Conservation (phyloP, 2,113 vertebrate genomes). For the Semnopithecus entellus region DNA sequence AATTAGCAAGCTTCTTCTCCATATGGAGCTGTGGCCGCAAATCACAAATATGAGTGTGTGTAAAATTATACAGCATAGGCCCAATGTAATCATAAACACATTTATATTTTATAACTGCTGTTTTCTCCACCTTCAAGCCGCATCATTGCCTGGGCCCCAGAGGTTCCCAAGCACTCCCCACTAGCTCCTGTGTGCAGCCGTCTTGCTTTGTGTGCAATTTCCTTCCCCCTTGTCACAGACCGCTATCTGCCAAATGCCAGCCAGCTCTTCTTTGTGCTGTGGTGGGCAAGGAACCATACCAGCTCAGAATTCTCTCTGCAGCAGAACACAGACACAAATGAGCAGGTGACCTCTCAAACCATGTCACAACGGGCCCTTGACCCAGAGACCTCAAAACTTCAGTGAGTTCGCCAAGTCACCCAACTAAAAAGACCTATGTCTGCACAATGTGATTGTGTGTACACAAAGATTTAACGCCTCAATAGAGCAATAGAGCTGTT, state of each 20-base stretch:
- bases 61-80: slow-evolving; percentile 76
- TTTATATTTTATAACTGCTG: slow-evolving; percentile 77
- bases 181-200: background rate
- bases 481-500: slow-evolving; percentile 73
- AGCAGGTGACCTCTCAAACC: slow-evolving; percentile 83
- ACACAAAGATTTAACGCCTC: slow-evolving; percentile 75
- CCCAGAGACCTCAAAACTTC: slow-evolving; percentile 77
- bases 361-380: slow-evolving; percentile 78
- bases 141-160: slow-evolving; percentile 64
- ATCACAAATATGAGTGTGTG: slow-evolving; percentile 70
- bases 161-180: slow-evolving; percentile 55
- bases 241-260: slow-evolving; percentile 76
- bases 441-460: slow-evolving; percentile 72
- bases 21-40: slow-evolving; percentile 20
- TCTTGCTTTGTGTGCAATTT: slow-evolving; percentile 62
- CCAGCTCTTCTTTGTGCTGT: slow-evolving; percentile 68
- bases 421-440: slow-evolving; percentile 58
- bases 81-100: slow-evolving; percentile 74
- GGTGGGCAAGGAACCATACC: background rate
- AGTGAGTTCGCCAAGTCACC: slow-evolving; percentile 44
- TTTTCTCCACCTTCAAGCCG: slow-evolving; percentile 42
- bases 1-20: slow-evolving; percentile 71
- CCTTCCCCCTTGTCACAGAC: slow-evolving; percentile 57
- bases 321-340: slow-evolving; percentile 71
- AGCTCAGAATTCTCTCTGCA: background rate